Evolutionary conservation across 2,113 vertebrate genomes (phyloP), one percentile per base, ranked within the genome.

Genomic region (Porphyrio hochstetteri): DNA sequence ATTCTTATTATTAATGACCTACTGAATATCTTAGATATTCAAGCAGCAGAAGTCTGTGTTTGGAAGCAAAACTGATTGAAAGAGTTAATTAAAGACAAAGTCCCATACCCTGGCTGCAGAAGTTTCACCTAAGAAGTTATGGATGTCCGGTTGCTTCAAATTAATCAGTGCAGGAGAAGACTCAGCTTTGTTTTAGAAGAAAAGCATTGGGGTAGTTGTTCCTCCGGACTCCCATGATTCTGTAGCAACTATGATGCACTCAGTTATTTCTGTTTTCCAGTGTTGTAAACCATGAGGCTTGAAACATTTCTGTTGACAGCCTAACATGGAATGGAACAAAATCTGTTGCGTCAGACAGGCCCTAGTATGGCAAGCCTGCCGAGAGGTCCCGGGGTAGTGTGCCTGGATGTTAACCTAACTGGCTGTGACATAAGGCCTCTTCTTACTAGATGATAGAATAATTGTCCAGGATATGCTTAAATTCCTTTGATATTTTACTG

Each of bases 191-290:
- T 42, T 79, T 25, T 1, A 71, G 52, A 42, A 68, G 60, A 77
- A 71, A 11, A 75, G 10, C 42, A 50, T 16, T 38, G 24, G 24
- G 71, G 35, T 75, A 67, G 89, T 31, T 65, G 44, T 68, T 79
- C 29, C 36, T 92, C 31, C 53, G 44, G 13, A 67, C 38, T 90
- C 82, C 64, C 64, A 19, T 48, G 50, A 60, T 57, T 89, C 53
- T 65, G 29, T 76, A 71, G 72, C 86, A 92, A 27, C 78, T 87
- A 2, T 64, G 74, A 95, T 0, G 0, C 61, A 82, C 61, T 84
- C 40, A 16, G 76, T 64, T 86, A 67, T 93, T 86, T 96, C 71
- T 92, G 67, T 60, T 82, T 96, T 92, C 59, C 90, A 86, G 86
- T 59, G 25, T 69, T 90, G 46, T 65, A 71, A 81, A 53, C 72